Conservation (phyloP, 2,797 vertebrate species). For the Schizopygopsis malacanthus region DNA sequence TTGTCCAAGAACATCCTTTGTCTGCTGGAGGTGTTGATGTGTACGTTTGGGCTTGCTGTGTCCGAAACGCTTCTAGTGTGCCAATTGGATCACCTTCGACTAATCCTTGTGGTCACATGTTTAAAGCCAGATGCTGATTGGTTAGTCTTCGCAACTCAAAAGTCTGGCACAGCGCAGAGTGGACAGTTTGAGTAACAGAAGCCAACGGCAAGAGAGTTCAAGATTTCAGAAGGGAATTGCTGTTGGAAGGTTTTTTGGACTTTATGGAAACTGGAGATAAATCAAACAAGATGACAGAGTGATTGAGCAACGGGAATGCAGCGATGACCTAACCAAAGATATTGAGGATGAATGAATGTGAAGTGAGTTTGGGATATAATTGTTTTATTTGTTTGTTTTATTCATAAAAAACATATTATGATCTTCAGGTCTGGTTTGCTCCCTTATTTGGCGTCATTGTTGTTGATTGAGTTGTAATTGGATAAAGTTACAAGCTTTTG, state of each 20-base stretch:
- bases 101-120: conserved; percentile 72
- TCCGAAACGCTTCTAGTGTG: conserved; percentile 68
- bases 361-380: conserved; percentile 65
- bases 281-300: conserved; percentile 25
- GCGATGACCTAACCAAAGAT: conserved; percentile 71
- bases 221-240: conserved; percentile 18
- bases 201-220: not conserved
- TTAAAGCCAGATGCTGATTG: conserved; percentile 65
- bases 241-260: conserved; percentile 12
- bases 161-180: conserved; percentile 61
- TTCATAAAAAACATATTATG: not conserved
- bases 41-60: conserved; percentile 28
- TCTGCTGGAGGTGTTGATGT: conserved; percentile 42
- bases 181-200: conserved; percentile 62
- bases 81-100: conserved; percentile 66
- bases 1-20: conserved; percentile 51
- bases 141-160: conserved; percentile 67
- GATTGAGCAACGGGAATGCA: conserved; percentile 4
- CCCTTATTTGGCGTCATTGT: not conserved
- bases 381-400: not conserved
- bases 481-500: conserved; percentile 12
- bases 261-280: conserved; percentile 28
- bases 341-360: conserved; percentile 68
- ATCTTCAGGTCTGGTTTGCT: not conserved
- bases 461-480: not conserved